phyloP scores from a whole-genome alignment of 2,797 vertebrate genomes.

The Sparus aurata region DNA sequence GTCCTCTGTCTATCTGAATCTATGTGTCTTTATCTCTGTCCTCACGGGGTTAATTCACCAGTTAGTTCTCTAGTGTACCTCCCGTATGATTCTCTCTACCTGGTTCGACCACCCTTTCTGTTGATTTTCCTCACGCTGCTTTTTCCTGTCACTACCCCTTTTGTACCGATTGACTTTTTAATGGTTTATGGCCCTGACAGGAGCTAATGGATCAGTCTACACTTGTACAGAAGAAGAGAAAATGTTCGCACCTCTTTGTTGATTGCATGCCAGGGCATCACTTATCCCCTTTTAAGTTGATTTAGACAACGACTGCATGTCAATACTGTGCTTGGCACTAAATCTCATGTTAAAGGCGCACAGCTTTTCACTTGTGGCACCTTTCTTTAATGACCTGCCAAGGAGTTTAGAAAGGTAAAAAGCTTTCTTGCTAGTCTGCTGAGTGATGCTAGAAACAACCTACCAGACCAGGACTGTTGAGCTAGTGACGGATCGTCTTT shows the following conservation, averaged over 20 bases:
- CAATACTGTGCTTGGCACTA: conserved; percentile 37
- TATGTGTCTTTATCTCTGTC: conserved; percentile 18
- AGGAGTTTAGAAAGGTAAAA: conserved; percentile 52
- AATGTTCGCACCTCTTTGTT: conserved; percentile 40
- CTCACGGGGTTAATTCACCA: conserved; percentile 35
- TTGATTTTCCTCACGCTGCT: conserved; percentile 30
- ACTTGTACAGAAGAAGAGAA: conserved; percentile 35
- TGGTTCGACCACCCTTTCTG: conserved; percentile 8
- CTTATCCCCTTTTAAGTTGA: conserved; percentile 53
- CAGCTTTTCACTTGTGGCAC: conserved; percentile 33
- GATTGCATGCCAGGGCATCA: conserved; percentile 37
- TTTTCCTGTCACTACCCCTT: conserved; percentile 22
- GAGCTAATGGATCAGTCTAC: conserved; percentile 50
- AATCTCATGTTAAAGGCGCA: conserved; percentile 33
- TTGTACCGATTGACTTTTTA: conserved; percentile 52
- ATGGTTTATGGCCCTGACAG: conserved; percentile 55
- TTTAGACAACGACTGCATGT: conserved; percentile 56
- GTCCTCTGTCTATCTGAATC: conserved; percentile 73
- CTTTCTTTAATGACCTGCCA: conserved; percentile 51
- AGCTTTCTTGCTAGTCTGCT: conserved; percentile 22
- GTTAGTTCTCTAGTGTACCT: conserved; percentile 37
- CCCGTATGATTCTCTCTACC: conserved; percentile 27
- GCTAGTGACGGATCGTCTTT: conserved; percentile 53
- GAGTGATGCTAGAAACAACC: conserved; percentile 50
- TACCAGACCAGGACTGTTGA: conserved; percentile 28